Percentiles rank a stretch among this genome's conserved stretches.
These are phyloP conservation scores for Ceyx cyanopectus DNA, from an alignment of 2,113 vertebrate genomes.

Conservation along the genomic window DNA sequence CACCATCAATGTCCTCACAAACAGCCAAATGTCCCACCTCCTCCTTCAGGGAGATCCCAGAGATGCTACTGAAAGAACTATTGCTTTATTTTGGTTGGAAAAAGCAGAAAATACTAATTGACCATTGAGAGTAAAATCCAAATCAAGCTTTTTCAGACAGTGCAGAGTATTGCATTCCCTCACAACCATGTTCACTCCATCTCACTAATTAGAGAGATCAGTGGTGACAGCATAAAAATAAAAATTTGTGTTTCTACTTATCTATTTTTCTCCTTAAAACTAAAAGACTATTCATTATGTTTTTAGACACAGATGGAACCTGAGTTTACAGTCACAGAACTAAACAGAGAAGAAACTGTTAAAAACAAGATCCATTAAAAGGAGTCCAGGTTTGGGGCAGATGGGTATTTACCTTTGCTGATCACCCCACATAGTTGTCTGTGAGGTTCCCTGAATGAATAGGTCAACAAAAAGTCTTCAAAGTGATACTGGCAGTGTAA, in stretches of 20 bases:
- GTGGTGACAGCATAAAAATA: not conserved
- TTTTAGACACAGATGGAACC: not conserved
- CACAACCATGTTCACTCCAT: not conserved
- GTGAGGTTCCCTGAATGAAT: not conserved
- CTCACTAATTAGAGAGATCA: not conserved
- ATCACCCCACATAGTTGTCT: rapidly evolving
- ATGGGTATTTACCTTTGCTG: not conserved
- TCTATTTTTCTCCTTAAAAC: not conserved
- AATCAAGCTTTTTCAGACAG: not conserved
- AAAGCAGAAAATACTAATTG: not conserved
- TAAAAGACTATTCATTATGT: rapidly evolving
- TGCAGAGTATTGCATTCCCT: rapidly evolving
- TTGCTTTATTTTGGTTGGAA: not conserved
- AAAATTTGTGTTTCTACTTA: not conserved
- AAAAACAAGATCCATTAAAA: not conserved
- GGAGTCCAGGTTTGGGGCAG: not conserved
- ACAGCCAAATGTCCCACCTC: rapidly evolving
- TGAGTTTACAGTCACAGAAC: not conserved
- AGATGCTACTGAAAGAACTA: not conserved
- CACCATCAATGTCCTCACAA: not conserved
- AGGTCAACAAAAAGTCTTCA: not conserved
- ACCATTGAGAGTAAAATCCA: not conserved
- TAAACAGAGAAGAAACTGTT: not conserved
- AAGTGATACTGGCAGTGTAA: rapidly evolving
- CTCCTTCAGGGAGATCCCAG: not conserved